phyloP scores from a whole-genome alignment of 2,888 invertebrate genomes.

The Eristalinus aeneus region DNA sequence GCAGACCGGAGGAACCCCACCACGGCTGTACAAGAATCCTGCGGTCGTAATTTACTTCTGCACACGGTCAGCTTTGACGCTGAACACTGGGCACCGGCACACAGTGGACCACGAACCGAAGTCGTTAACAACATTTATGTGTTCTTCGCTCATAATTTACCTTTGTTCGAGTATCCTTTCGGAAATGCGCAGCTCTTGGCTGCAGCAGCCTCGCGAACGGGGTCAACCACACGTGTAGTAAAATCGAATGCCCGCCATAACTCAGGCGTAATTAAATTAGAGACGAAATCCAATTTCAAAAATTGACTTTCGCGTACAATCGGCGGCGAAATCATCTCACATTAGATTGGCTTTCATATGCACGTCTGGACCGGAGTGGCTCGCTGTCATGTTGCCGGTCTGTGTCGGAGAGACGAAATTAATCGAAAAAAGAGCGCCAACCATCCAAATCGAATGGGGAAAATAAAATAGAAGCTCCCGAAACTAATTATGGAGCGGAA shows the following conservation, averaged over 20 bases:
- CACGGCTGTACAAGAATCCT: constrained; percentile 27
- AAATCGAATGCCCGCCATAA: not conserved
- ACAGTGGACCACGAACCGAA: constrained; percentile 11
- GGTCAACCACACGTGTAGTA: not conserved
- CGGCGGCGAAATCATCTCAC: constrained; percentile 30
- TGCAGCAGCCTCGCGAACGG: not conserved
- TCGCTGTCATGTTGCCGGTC: constrained; percentile 11
- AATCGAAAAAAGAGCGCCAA: constrained; percentile 43
- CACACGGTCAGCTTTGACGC: constrained; percentile 13
- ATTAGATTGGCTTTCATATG: constrained; percentile 23
- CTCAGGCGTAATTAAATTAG: constrained; percentile 27
- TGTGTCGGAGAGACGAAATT: constrained; percentile 41
- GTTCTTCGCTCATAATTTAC: constrained; percentile 31
- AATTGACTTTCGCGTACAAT: constrained; percentile 5
- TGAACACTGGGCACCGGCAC: constrained; percentile 17
- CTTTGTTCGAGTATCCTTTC: constrained; percentile 6
- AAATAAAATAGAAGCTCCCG: constrained; percentile 46
- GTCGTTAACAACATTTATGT: constrained; percentile 45
- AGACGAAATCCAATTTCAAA: constrained; percentile 34
- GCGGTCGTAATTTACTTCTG: constrained; percentile 38
- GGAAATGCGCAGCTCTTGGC: not conserved
- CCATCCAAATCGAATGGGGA: not conserved
- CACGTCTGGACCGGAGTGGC: constrained; percentile 7
- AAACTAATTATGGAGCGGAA: constrained; percentile 70
- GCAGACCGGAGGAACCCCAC: not conserved